phyloP scores from a whole-genome alignment of 2,797 vertebrate species.

The Coracias cyanogaster region DNA sequence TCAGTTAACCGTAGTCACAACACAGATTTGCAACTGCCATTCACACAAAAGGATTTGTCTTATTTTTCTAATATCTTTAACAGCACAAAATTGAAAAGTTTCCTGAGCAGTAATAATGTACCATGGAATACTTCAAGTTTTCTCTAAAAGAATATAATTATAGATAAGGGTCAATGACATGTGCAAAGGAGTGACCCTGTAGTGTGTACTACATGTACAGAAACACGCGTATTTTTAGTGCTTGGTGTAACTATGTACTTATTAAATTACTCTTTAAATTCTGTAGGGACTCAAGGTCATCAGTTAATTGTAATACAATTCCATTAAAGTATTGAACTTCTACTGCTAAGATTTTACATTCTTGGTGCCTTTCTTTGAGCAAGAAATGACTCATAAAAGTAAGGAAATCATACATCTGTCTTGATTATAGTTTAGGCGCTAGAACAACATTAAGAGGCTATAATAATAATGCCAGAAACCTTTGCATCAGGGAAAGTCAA shows the following conservation, averaged over 20 bases:
- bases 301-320: conserved; percentile 31
- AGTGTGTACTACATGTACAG: not conserved
- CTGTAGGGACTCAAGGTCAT: conserved; percentile 22
- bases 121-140: conserved; percentile 37
- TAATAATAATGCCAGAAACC: not conserved
- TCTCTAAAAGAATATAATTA: conserved; percentile 64
- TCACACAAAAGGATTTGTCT: conserved; percentile 71
- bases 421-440: not conserved
- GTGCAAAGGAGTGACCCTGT: conserved; percentile 45
- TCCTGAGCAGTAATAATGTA: conserved; percentile 57
- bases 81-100: conserved; percentile 68
- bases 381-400: not conserved
- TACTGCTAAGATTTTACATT: not conserved
- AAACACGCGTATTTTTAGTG: conserved; percentile 37
- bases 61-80: conserved; percentile 70
- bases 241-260: not conserved
- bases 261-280: conserved; percentile 42
- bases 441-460: not conserved
- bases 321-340: conserved; percentile 1
- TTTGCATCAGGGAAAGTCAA: not conserved
- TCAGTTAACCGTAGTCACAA: conserved; percentile 84
- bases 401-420: not conserved
- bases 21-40: conserved; percentile 72
- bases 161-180: conserved; percentile 59
- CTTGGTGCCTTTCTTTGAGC: not conserved